Evolutionary conservation across 2,797 vertebrate genomes (phyloP).

Genomic region (Sebastes oblongus): DNA sequence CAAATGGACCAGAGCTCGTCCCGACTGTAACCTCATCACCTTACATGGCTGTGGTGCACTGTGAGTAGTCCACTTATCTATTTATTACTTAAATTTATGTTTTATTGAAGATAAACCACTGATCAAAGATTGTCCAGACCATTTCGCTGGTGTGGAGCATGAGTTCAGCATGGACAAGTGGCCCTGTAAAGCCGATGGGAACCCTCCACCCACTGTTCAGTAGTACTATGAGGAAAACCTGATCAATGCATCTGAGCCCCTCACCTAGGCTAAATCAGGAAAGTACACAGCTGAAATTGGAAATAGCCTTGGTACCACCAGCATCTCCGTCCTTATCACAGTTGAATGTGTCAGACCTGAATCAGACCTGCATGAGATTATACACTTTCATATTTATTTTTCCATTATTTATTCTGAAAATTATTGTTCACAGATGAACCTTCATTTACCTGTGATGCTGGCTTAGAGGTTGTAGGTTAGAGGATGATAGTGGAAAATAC

Average conservation of each 20-base stretch:
- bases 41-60: slow-evolving; percentile 33
- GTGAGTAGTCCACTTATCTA: slow-evolving; percentile 41
- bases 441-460: slow-evolving; percentile 17
- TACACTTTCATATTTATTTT: background rate
- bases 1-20: slow-evolving; percentile 1
- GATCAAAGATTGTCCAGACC: background rate
- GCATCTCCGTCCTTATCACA: slow-evolving; percentile 21
- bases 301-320: background rate
- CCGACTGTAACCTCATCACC: slow-evolving; percentile 16
- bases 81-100: background rate
- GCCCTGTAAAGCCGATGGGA: slow-evolving; percentile 36
- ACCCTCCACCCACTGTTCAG: slow-evolving; percentile 46
- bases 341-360: slow-evolving; percentile 72
- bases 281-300: background rate
- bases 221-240: slow-evolving; percentile 29
- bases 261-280: slow-evolving; percentile 53
- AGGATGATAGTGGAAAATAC: slow-evolving; percentile 53
- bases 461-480: background rate
- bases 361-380: background rate
- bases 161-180: slow-evolving; percentile 3
- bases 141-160: background rate
- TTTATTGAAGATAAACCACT: slow-evolving; percentile 58
- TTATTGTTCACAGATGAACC: slow-evolving; percentile 45
- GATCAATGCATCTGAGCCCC: background rate
- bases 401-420: background rate